Base-by-base conservation (phyloP, 2,113 vertebrate species). In the Orycteropus afer region DNA sequence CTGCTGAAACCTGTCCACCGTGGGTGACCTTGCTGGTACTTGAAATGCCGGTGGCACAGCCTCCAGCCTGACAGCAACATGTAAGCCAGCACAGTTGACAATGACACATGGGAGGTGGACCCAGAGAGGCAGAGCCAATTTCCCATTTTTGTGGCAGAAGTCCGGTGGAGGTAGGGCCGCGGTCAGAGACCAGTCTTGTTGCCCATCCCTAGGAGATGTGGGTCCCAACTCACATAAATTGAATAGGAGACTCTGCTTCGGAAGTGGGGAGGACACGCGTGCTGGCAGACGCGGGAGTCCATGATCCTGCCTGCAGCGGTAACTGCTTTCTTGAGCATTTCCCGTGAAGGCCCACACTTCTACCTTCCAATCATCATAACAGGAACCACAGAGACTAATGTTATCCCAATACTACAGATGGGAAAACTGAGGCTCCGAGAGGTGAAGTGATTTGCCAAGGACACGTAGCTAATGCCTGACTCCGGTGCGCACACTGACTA, bases 271-370 rank as follows among this genome's bases (percentile, higher is more conserved):
- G 32, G 78, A 23, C 34, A 29, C 37, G 22, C 27, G 63, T 10
- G 20, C 34, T 71, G 37, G 45, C 8, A 11, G 61, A 59, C 20
- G 5, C n/a, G 13, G 17, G 3, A 2, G 7, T 13, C 47, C 6
- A 65, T 29, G 2, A 10, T n/a, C 61, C 32, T 3, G 8, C 27
- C 8, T 32, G 6, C 32, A 10, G 1, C 5, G 25, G 2, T 9
- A 11, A 67, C 57, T 47, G 18, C 61, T 86, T 13, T 7, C 71
- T 13, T 3, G 45, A 57, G 23, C 10, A 5, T 71, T 71, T 1
- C 4, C 12, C 0, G 15, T 1, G 29, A 0, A 29, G 32, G 63
- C 32, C 40, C 23, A n/a, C 2, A 14, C 6, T 1, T 25, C 34
- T 15, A 23, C 8, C 14, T n/a, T 40, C 53, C 37, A 8, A 49